Evolutionary conservation across 2,113 vertebrate species (phyloP).

Genomic region (Cathartes aura): DNA sequence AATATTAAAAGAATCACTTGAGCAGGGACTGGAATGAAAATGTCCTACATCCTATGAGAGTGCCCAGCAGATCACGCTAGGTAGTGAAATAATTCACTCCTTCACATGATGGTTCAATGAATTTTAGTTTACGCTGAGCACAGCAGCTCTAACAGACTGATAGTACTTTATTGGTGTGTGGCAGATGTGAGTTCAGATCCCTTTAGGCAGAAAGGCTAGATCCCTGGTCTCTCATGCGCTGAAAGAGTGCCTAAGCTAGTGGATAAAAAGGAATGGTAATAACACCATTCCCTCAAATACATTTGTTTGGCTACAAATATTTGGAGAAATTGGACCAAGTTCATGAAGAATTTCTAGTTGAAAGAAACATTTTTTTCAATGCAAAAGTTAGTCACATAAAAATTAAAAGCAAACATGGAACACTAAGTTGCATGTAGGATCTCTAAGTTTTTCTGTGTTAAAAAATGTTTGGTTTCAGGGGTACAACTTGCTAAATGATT

Average conservation of each 20-base stretch:
- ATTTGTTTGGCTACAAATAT: not conserved
- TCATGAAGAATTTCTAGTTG: not conserved
- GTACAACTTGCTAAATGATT: not conserved
- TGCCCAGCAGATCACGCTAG: not conserved
- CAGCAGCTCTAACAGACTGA: not conserved
- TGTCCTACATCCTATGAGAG: not conserved
- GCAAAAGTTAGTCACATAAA: not conserved
- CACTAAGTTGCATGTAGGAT: not conserved
- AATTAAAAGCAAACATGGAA: not conserved
- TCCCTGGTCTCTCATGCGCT: not conserved
- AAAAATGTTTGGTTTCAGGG: not conserved
- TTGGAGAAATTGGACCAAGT: not conserved
- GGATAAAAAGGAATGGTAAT: not conserved
- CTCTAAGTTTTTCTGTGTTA: not conserved
- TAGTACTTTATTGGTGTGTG: not conserved
- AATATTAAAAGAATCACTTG: not conserved
- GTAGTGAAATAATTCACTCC: slow-evolving; percentile 8
- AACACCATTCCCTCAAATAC: not conserved
- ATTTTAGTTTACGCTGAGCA: not conserved
- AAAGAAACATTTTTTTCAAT: not conserved
- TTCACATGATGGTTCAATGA: slow-evolving; percentile 28
- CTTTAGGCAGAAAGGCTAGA: slow-evolving; percentile 29
- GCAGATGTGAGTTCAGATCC: slow-evolving; percentile 14
- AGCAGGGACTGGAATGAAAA: not conserved
- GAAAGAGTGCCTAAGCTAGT: not conserved